Base-by-base conservation (phyloP, 1,140 invertebrate species). In the Papilio helenus region DNA sequence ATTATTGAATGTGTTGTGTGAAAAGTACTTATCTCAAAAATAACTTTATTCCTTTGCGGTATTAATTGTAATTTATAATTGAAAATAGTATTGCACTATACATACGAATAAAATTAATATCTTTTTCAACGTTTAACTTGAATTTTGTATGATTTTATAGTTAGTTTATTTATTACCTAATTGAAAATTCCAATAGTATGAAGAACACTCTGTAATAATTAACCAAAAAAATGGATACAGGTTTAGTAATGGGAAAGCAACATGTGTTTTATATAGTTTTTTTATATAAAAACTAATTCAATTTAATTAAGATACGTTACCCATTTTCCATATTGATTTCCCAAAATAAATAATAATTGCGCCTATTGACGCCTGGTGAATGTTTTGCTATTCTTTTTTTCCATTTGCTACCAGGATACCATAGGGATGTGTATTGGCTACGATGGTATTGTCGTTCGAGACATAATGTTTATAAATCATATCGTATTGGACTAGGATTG, bases 371-470 rank as follows among this genome's bases (percentile, higher is more conserved):
- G 55, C 55, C 55, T 26, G 9, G 20, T 65, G 3, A 12, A 26
- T 12, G 9, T 26, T 65, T 65, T 23, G 58, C 58, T 65, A 68
- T 68, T 68, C 4, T 16, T 68, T 68, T 39, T 29, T 34, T 68
- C 61, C 34, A 68, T 68, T 68, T 61, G 14, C 26, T 68, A 68
- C 61, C 61, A 68, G 61, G 61, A 68, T 29, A 68, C 14, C 61
- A 68, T 68, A 68, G 4, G 9, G 2, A 61, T 68, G 26, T 18
- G 16, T 26, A 18, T 39, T 39, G 34, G 34, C 1, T 0, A 39
- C 8, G 0, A 39, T 8, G 34, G 26, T 18, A 29, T 68, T 18
- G 61, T 29, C 61, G 26, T 18, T 12, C 16, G 12, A 3, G 58
- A 65, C 58, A 12, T 14, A 68, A 14, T 68, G 29, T 68, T 68